A percentile compares a stretch with the other conserved stretches of the same genome.
Evolutionary conservation across 1,140 invertebrate genomes (phyloP).

Genomic region (Apis cerana): DNA sequence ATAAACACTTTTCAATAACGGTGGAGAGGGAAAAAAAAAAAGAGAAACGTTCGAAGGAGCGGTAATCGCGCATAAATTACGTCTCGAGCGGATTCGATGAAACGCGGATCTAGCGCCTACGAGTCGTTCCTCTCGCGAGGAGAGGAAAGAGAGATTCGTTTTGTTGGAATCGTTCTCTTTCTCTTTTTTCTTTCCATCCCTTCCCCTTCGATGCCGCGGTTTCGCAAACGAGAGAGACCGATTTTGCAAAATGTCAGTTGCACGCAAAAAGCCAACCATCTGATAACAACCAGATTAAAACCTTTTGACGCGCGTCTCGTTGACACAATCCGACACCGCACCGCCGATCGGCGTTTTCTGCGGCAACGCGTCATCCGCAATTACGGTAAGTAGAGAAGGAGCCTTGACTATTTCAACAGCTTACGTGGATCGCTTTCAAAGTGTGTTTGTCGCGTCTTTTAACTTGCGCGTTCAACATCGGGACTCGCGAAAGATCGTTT

Average conservation of each 20-base stretch:
- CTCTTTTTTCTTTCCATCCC: neutral
- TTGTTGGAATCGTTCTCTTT: neutral
- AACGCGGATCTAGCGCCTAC: neutral
- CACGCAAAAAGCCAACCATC: conserved; percentile 57
- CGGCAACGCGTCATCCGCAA: conserved; percentile 29
- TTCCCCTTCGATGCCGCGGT: neutral
- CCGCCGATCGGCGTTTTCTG: conserved; percentile 21
- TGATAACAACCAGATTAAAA: conserved; percentile 59
- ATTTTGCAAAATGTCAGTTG: conserved; percentile 50
- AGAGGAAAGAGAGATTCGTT: neutral
- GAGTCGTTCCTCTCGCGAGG: neutral
- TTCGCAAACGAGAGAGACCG: conserved; percentile 28
- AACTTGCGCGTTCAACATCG: neutral
- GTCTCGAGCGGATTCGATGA: neutral
- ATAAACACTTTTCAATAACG: conserved; percentile 1
- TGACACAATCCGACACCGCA: conserved; percentile 49
- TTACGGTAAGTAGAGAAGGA: conserved; percentile 36
- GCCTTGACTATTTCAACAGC: neutral
- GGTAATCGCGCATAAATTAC: conserved; percentile 38
- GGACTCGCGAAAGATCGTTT: too few relatives aligned
- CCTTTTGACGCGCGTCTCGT: conserved; percentile 55
- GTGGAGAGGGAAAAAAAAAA: neutral
- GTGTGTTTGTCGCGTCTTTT: neutral
- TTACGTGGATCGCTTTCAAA: neutral
- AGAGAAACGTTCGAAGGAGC: neutral